Evolutionary conservation across 2,888 invertebrate genomes (phyloP), one percentile per base, ranked within the genome.

Genomic region (Thera britannica): DNA sequence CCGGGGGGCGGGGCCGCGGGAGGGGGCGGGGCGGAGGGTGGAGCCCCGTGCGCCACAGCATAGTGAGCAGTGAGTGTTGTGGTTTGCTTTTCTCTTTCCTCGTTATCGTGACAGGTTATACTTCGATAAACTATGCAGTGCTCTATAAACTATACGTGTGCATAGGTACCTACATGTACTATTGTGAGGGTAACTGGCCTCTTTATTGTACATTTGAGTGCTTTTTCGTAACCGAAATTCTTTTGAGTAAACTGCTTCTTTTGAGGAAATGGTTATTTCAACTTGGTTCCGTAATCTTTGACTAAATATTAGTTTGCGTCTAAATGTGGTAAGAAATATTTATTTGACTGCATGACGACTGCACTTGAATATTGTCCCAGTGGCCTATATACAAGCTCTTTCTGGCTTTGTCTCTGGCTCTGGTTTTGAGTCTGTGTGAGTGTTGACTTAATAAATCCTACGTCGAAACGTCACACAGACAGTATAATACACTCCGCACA

Each of bases 81-180:
- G 65, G 54, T 54, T 56, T 34, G 62, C 55, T 61, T 67, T 67
- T 64, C 75, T 72, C 75, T 76, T 75, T 72, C 67, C 68, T 72
- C 67, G 69, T 62, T 67, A 70, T 65, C 66, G 58, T 56, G 67
- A 58, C 63, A 49, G 61, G 61, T 58, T 61, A 67, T 61, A 55
- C 36, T 48, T 54, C 60, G 55, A 60, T 64, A 70, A 49, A 63
- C 65, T 59, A 60, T 38, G 4, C 57, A 56, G 34, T 38, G 56
- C 44, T 52, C 62, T 63, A 60, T 67, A 59, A 59, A 58, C 49
- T 62, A 41, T 49, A 55, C 12, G 11, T 51, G 11, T 11, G 48
- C 57, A 55, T 12, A 11, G 62, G 51, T 65, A 49, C n/a, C n/a
- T 38, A 11, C 58, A 62, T 55, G 62, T 62, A 58, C 11, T 23